phyloP scores from a whole-genome alignment of 1,140 invertebrate species.

The Phortica variegata region DNA sequence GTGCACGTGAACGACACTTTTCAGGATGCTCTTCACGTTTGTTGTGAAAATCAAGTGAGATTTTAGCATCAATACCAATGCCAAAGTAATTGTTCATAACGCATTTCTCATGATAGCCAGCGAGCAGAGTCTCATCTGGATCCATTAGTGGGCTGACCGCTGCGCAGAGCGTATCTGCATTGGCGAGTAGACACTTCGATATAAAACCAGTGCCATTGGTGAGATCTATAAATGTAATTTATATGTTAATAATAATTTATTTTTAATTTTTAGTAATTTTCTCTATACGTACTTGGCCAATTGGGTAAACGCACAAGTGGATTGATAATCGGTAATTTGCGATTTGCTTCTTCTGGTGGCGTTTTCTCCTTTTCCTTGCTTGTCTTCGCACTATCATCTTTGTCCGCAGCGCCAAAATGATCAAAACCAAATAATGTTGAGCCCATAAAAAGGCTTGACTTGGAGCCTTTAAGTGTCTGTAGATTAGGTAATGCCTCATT shows the following conservation, averaged over 20 bases:
- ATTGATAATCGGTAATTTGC: constrained; percentile 86
- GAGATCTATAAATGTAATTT: constrained; percentile 59
- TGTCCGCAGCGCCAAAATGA: constrained; percentile 29
- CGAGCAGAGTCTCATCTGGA: constrained; percentile 83
- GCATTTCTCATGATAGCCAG: constrained; percentile 90
- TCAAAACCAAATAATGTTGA: constrained; percentile 50
- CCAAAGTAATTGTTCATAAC: constrained; percentile 99
- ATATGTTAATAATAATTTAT: background rate
- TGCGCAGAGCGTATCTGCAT: constrained; percentile 94
- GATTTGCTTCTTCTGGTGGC: constrained; percentile 59
- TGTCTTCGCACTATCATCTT: constrained; percentile 30
- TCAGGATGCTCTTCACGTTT: constrained; percentile 97
- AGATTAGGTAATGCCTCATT: constrained; percentile 58
- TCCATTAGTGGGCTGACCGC: constrained; percentile 92
- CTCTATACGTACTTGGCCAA: constrained; percentile 76
- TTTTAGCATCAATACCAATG: constrained; percentile 98
- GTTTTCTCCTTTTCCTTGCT: constrained; percentile 51
- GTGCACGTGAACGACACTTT: constrained; percentile 90
- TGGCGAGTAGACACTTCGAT: constrained; percentile 88
- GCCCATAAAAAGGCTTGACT: constrained; percentile 58
- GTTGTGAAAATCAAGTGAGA: constrained; percentile 96
- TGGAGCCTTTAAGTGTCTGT: constrained; percentile 62
- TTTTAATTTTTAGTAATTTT: background rate
- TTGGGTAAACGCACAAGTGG: constrained; percentile 80
- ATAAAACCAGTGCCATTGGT: constrained; percentile 74